These are phyloP conservation scores for Morpho deidamia DNA, from an alignment of 2,888 invertebrate species.

Conservation along the genomic window DNA sequence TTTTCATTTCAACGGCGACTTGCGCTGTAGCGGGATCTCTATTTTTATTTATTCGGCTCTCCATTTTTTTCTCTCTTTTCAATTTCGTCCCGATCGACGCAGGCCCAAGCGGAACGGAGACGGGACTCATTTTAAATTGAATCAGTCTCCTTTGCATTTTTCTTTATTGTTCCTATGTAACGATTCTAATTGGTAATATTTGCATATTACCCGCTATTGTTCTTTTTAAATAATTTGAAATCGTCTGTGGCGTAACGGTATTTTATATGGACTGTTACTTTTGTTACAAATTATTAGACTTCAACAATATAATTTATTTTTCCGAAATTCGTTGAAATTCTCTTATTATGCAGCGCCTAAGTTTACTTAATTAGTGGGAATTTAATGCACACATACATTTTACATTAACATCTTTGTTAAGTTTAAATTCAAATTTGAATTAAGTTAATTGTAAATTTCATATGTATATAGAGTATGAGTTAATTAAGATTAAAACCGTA, in stretches of 20 bases:
- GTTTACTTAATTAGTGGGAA: no score
- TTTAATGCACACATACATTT: no score
- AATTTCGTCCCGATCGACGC: slow-evolving; percentile 72
- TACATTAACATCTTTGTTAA: slow-evolving; percentile 5
- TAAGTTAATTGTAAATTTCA: no score
- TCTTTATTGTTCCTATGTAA: slow-evolving; percentile 41
- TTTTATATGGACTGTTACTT: background rate
- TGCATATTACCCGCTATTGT: slow-evolving; percentile 61
- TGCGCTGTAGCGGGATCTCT: slow-evolving; percentile 76
- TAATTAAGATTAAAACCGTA: no score
- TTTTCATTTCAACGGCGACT: slow-evolving; percentile 77
- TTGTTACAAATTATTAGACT: background rate
- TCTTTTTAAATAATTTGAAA: slow-evolving; percentile 44
- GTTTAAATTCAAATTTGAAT: no score
- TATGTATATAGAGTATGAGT: no score
- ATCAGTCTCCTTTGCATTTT: slow-evolving; percentile 62
- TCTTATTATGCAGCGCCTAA: no score
- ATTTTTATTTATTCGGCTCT: slow-evolving; percentile 74
- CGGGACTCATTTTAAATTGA: slow-evolving; percentile 75
- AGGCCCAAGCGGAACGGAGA: slow-evolving; percentile 68
- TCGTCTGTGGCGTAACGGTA: slow-evolving; percentile 34
- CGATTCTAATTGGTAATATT: slow-evolving; percentile 71
- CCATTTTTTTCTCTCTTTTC: slow-evolving; percentile 58
- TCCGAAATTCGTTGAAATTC: no score
- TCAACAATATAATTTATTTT: no score